Evolutionary conservation across 2,797 vertebrate genomes (phyloP).

Genomic region (Todus mexicanus): DNA sequence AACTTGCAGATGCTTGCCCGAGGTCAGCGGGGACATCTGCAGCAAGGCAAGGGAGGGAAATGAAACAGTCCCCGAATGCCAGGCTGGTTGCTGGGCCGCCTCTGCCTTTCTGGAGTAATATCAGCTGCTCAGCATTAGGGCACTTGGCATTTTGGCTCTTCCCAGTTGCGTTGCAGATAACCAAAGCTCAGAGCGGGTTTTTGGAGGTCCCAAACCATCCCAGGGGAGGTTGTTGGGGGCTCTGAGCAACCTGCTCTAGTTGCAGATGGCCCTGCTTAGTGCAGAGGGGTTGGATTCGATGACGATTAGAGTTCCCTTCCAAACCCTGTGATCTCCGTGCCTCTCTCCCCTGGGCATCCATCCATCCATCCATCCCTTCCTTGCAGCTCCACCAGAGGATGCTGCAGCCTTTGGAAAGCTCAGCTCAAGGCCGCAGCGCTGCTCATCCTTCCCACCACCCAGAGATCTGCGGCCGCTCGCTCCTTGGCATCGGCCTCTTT

Average conservation of each 20-base stretch:
- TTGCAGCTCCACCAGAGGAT: slow-evolving; percentile 21
- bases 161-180: rapidly evolving
- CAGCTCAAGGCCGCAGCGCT: background rate
- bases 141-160: rapidly evolving
- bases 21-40: background rate
- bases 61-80: background rate
- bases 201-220: too few relatives aligned
- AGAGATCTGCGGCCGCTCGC: background rate
- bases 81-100: background rate
- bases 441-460: background rate
- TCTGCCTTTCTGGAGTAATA: background rate
- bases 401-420: slow-evolving; percentile 39
- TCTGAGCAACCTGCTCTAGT: background rate
- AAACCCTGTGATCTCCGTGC: too few relatives aligned
- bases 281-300: background rate
- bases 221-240: background rate
- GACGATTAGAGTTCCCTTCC: background rate
- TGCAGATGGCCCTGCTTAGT: background rate
- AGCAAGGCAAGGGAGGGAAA: background rate
- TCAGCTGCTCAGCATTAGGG: rapidly evolving
- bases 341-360: background rate
- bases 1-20: rapidly evolving
- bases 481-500: background rate
- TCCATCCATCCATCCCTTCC: background rate
- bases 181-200: too few relatives aligned